Evolutionary conservation across 1,140 invertebrate genomes (phyloP), one percentile per base, ranked within the genome.

Genomic region (Anagrus nilaparvatae): DNA sequence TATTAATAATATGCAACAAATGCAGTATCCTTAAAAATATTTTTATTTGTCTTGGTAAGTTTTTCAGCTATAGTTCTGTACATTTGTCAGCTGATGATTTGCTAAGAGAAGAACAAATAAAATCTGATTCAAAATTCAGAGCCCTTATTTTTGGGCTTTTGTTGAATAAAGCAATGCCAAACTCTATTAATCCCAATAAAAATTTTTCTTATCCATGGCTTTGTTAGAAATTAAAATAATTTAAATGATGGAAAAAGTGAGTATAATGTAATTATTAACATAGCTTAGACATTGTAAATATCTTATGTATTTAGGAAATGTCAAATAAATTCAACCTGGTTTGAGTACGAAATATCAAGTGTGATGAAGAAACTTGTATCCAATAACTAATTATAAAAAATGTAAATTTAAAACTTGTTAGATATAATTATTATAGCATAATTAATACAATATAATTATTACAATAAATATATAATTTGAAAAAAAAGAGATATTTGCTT

Each of bases 21-120:
- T n/a, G n/a, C n/a, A n/a, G n/a, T n/a, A n/a, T n/a, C n/a, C n/a
- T n/a, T n/a, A n/a, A n/a, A n/a, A n/a, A n/a, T n/a, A n/a, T n/a
- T n/a, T n/a, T n/a, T n/a, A n/a, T n/a, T n/a, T n/a, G n/a, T n/a
- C n/a, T n/a, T n/a, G n/a, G n/a, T n/a, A n/a, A n/a, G n/a, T n/a
- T n/a, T n/a, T n/a, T n/a, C n/a, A n/a, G n/a, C n/a, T 98, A 82
- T 70, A 87, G 82, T 34, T 99, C 84, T 69, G 81, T 90, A 6
- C 97, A 99, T 63, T 70, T 99, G n/a, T 98, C 94, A 9, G 97
- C 97, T 43, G 97, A 97, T 2, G 97, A 99, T 67, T 70, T 99
- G 21, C 64, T 99, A 4, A 72, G 97, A 3, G 90, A 85, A 51
- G 96, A 99, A 71, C 73, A 90, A 5, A 72, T 75, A 12, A 82